Evolutionary conservation across 2,888 invertebrate species (phyloP).

Genomic region (Charanyca ferruginea): DNA sequence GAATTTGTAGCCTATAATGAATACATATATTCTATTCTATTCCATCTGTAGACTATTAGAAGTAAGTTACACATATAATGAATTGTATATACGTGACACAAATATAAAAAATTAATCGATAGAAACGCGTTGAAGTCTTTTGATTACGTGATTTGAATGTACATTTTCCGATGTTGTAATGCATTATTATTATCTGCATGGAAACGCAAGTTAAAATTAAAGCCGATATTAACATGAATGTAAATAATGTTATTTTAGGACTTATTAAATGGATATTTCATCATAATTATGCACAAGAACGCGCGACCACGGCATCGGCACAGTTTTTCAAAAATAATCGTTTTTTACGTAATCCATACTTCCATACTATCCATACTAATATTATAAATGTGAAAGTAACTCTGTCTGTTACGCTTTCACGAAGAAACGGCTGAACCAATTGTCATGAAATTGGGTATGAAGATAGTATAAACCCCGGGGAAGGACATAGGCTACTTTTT

Average conservation of each 20-base stretch:
- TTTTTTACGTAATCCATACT: slow-evolving; percentile 1
- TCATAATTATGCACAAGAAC: not conserved
- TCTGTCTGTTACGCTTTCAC: too few species aligned
- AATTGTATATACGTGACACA: slow-evolving; percentile 44
- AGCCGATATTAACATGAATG: slow-evolving; percentile 19
- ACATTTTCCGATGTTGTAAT: slow-evolving; percentile 25
- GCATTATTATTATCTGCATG: slow-evolving; percentile 25
- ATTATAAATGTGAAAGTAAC: too few species aligned
- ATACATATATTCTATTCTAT: too few species aligned
- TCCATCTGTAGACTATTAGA: slow-evolving; percentile 33
- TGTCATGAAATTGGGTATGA: too few species aligned
- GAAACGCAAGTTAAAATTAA: slow-evolving; percentile 18
- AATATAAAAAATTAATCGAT: slow-evolving; percentile 58
- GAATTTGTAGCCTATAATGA: slow-evolving; percentile 33
- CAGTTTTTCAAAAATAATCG: not conserved
- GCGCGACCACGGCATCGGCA: not conserved
- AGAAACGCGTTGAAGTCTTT: slow-evolving; percentile 52
- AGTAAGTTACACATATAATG: slow-evolving; percentile 46
- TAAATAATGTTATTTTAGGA: slow-evolving; percentile 29
- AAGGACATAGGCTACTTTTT: too few species aligned
- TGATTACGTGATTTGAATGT: slow-evolving; percentile 54
- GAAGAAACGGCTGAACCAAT: too few species aligned
- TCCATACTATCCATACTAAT: too few species aligned
- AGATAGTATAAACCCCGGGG: too few species aligned
- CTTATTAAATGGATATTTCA: not conserved